These are phyloP conservation scores for Drepana falcataria DNA, from an alignment of 2,888 invertebrate genomes.

Conservation along the genomic window DNA sequence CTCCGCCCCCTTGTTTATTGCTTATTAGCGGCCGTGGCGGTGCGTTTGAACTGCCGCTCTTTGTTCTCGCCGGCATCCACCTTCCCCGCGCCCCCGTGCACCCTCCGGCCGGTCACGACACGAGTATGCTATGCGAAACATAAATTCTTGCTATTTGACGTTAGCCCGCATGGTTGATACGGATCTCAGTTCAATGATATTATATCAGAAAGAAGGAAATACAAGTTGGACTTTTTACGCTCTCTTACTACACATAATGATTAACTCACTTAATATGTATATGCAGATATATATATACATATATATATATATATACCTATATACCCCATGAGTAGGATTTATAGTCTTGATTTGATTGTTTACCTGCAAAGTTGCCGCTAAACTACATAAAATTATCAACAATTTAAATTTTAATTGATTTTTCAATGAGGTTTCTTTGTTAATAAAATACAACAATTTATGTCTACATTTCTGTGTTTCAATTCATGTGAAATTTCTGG, in stretches of 20 bases:
- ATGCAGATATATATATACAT: too few relatives aligned
- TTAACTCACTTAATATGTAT: too few relatives aligned
- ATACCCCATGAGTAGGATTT: too few relatives aligned
- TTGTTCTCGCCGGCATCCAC: slow-evolving; percentile 69
- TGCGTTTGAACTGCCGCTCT: slow-evolving; percentile 71
- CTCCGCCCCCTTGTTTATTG: slow-evolving; percentile 79
- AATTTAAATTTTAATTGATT: too few relatives aligned
- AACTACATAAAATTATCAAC: too few relatives aligned
- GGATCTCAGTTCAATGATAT: slow-evolving; percentile 65
- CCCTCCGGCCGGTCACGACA: slow-evolving; percentile 60
- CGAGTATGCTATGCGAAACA: slow-evolving; percentile 65
- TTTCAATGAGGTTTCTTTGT: too few relatives aligned
- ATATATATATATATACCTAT: too few relatives aligned
- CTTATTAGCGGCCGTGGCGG: slow-evolving; percentile 76
- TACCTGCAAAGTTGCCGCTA: too few relatives aligned
- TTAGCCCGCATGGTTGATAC: slow-evolving; percentile 65
- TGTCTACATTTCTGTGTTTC: too few relatives aligned
- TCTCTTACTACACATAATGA: slow-evolving; percentile 20
- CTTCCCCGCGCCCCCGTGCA: slow-evolving; percentile 20
- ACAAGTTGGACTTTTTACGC: slow-evolving; percentile 40
- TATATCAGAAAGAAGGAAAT: slow-evolving; percentile 62
- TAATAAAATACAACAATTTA: too few relatives aligned
- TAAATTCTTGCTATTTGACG: slow-evolving; percentile 76
- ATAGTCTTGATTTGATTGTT: too few relatives aligned
- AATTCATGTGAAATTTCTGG: too few relatives aligned